Base-by-base conservation (phyloP, 1,140 invertebrate genomes). In the Conopomorpha cramerella region DNA sequence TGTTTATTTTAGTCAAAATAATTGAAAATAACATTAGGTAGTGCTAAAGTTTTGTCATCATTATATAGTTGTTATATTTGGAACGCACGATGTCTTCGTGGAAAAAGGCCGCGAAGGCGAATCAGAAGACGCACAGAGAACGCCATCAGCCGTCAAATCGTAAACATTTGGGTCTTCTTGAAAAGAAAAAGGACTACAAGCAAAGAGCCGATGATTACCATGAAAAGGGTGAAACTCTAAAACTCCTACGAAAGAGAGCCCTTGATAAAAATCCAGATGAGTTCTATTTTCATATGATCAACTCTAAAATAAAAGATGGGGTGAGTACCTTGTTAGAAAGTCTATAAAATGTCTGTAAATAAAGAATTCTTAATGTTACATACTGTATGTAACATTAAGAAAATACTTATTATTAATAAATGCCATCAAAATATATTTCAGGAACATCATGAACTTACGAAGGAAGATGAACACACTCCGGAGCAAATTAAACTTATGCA, bases 241-340 rank as follows among this genome's bases (percentile, higher is more conserved):
- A 94, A 63, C 50, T 90, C n/a, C 67, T 99, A 16, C 84, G 86
- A 30, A 89, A 89, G 64, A 84, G 90, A 31, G 95, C 93, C 0
- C 67, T 96, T 10, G 89, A 97, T 52, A 92, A 87, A 64, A 99
- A 99, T 85, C 94, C 95, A 1, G 95, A 99, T 87, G 97, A 99
- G 78, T 99, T 98, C 76, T 92, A 97, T 64, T 95, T 93, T 74
- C 96, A 98, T 54, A 99, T 99, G 97, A 88, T 96, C 23, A 95
- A 94, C 62, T 94, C 95, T 1, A 85, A 89, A 76, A 77, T 93
- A 1, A 78, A 87, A 51, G 78, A 87, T 64, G 88, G 86, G 19
- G 64, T 81, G 51, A 59, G 64, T 54, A n/a, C n/a, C n/a, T n/a
- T n/a, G n/a, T n/a, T n/a, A n/a, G n/a, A n/a, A n/a, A n/a, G n/a